Conservation (phyloP, 2,113 vertebrate species). For the Tichodroma muraria region DNA sequence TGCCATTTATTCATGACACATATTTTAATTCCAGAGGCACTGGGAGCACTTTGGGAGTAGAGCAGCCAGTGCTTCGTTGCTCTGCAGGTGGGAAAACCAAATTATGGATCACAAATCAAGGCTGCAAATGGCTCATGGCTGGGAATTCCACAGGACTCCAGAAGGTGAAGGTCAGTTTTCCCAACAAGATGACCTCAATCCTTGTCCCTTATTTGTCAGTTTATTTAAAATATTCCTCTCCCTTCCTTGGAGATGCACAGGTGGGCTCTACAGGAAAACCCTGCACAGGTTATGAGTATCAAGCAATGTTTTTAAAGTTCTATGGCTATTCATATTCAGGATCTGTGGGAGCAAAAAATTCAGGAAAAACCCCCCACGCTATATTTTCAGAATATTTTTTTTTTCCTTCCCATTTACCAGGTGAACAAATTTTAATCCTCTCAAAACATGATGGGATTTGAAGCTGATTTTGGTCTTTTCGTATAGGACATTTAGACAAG, state of each 20-base stretch:
- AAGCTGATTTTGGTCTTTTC: not conserved
- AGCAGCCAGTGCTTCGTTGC: not conserved
- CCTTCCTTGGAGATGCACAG: not conserved
- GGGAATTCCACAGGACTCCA: not conserved
- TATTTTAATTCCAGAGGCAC: not conserved
- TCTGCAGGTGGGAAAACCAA: not conserved
- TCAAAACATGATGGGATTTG: not conserved
- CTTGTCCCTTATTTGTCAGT: not conserved
- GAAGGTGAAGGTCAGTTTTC: not conserved
- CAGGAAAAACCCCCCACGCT: fast-evolving
- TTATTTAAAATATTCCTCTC: not conserved
- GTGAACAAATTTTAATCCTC: not conserved
- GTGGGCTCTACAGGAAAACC: not conserved
- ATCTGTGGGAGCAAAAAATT: not conserved
- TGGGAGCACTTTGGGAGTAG: not conserved
- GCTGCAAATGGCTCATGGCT: not conserved
- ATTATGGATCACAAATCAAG: not conserved
- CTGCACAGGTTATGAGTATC: not conserved
- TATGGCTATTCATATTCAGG: not conserved
- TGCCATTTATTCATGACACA: not conserved
- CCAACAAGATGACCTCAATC: not conserved
- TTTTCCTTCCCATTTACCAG: not conserved
- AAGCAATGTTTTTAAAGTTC: not conserved
- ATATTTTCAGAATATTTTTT: not conserved
- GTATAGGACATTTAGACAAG: not conserved